Conservation (phyloP, 92 coral and sea anemone species). For the Montipora capitata region DNA sequence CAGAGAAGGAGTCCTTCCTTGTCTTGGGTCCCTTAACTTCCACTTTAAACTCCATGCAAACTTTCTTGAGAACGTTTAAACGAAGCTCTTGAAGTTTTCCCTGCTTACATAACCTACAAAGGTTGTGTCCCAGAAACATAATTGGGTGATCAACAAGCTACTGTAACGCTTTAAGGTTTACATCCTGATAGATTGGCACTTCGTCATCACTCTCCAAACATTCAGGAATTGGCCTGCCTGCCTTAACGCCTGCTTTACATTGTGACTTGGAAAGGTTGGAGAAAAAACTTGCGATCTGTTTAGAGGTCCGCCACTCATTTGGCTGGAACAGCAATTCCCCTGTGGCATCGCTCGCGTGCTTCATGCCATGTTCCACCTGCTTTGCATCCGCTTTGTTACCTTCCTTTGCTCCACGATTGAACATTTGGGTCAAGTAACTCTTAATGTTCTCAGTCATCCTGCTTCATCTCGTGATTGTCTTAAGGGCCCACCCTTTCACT, state of each 20-base stretch:
- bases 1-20: constrained; percentile 7
- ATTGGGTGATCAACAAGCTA: constrained; percentile 2
- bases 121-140: constrained; percentile 13
- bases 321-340: background rate
- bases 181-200: constrained; percentile 5
- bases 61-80: background rate
- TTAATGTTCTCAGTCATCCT: constrained; percentile 3
- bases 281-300: constrained; percentile 21
- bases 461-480: background rate
- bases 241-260: background rate
- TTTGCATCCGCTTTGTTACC: constrained; percentile 6
- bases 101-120: constrained; percentile 3
- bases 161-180: background rate
- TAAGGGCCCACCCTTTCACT: constrained; percentile 1
- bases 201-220: constrained; percentile 1
- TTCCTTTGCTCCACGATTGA: background rate
- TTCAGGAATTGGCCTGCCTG: constrained; percentile 11
- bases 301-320: background rate
- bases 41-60: constrained; percentile 5
- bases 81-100: constrained; percentile 6
- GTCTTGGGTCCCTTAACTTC: constrained; percentile 14
- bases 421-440: constrained; percentile 3
- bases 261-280: constrained; percentile 1
- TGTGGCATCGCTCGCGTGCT: background rate
- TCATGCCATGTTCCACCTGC: constrained; percentile 1